Percentiles rank a stretch among this genome's conserved stretches.
These are phyloP conservation scores for Gobio gobio DNA, from an alignment of 2,113 vertebrate genomes.

Conservation along the genomic window DNA sequence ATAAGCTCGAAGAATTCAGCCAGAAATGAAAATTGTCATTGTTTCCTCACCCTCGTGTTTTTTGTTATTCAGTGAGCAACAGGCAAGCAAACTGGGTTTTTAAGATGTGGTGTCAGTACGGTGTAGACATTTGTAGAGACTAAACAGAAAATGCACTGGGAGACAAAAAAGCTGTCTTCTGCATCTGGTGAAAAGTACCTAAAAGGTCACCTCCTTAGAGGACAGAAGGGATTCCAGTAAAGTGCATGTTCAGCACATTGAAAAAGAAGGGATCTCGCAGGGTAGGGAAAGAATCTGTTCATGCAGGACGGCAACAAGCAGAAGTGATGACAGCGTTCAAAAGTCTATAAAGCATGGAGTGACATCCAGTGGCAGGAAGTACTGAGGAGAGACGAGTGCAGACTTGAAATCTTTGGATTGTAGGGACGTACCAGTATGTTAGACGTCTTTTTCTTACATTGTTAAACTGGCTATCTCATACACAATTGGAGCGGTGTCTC, in stretches of 20 bases:
- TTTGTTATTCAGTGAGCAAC: not conserved
- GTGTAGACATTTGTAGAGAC: not conserved
- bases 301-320: slow-evolving; percentile 13
- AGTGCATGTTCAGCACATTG: slow-evolving; percentile 7
- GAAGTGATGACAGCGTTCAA: slow-evolving; percentile 12
- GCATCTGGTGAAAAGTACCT: not conserved
- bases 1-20: not conserved
- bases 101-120: not conserved
- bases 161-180: slow-evolving; percentile 5
- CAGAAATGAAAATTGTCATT: not conserved
- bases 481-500: not conserved
- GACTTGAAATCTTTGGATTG: not conserved
- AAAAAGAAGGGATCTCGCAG: slow-evolving; percentile 6
- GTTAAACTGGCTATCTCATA: not conserved
- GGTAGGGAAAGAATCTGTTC: not conserved
- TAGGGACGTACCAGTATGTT: not conserved
- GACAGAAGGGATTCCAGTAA: slow-evolving; percentile 11
- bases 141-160: not conserved
- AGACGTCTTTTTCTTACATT: not conserved
- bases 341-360: slow-evolving; percentile 34
- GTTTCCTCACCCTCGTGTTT: not conserved
- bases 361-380: slow-evolving; percentile 39
- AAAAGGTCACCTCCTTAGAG: slow-evolving; percentile 11
- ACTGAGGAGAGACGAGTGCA: not conserved
- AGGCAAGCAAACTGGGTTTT: not conserved